phyloP scores from a whole-genome alignment of 2,888 invertebrate genomes.

The Caenorhabditis sulstoni region DNA sequence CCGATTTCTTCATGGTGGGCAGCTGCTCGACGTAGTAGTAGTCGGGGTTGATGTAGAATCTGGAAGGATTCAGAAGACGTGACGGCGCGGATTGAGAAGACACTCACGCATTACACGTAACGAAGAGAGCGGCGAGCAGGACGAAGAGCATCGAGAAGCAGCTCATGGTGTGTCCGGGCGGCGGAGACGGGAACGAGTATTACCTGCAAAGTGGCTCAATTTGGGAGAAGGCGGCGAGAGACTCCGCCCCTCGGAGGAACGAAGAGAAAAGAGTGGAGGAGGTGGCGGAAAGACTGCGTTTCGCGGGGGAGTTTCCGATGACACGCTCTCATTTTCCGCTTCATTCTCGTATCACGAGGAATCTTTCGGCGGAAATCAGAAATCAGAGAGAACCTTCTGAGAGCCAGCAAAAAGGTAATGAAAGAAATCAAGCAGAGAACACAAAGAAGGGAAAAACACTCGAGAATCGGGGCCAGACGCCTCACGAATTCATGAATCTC shows the following conservation, averaged over 20 bases:
- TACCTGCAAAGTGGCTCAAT: slow-evolving; percentile 45
- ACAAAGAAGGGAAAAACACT: too few relatives aligned
- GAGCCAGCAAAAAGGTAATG: too few relatives aligned
- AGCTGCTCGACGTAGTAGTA: slow-evolving; percentile 54
- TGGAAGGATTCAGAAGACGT: slow-evolving; percentile 8
- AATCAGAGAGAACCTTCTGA: too few relatives aligned
- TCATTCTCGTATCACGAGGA: too few relatives aligned
- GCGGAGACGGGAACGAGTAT: slow-evolving; percentile 20
- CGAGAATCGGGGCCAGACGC: too few relatives aligned
- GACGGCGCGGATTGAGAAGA: neutral
- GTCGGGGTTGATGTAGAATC: slow-evolving; percentile 55
- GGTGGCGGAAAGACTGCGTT: neutral
- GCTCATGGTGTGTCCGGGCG: slow-evolving; percentile 35
- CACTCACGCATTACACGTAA: slow-evolving; percentile 52
- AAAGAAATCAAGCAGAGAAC: too few relatives aligned
- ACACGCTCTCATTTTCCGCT: too few relatives aligned
- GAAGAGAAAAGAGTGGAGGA: slow-evolving; percentile 3
- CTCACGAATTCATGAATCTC: too few relatives aligned
- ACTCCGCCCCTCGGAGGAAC: too few relatives aligned
- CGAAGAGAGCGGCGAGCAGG: slow-evolving; percentile 42
- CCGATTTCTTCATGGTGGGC: slow-evolving; percentile 66
- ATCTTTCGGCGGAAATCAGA: too few relatives aligned
- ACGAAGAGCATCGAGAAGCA: slow-evolving; percentile 45
- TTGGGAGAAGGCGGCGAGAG: neutral
- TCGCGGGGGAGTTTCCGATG: too few relatives aligned